phyloP scores from a whole-genome alignment of 2,888 invertebrate species.

The Marronus borbonicus region DNA sequence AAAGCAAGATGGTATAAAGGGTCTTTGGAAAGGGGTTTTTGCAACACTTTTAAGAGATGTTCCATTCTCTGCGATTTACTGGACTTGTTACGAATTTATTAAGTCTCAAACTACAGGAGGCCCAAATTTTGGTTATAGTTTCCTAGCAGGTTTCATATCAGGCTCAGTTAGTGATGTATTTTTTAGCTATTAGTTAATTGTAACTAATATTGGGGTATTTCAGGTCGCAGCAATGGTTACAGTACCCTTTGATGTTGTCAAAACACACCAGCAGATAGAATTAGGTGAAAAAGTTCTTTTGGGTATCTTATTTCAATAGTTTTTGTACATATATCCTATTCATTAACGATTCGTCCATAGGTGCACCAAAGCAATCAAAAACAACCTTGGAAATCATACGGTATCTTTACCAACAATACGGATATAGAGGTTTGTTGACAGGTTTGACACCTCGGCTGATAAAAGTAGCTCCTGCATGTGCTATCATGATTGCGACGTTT shows the following conservation, averaged over 20 bases:
- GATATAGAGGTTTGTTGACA: slow-evolving; percentile 83
- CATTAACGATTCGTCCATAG: neutral
- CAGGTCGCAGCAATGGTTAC: slow-evolving; percentile 93
- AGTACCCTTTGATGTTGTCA: slow-evolving; percentile 98
- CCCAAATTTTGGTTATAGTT: slow-evolving; percentile 81
- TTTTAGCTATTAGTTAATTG: slow-evolving; percentile 22
- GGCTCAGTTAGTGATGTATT: slow-evolving; percentile 79
- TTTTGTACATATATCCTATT: neutral
- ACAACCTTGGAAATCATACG: slow-evolving; percentile 71
- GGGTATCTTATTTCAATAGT: slow-evolving; percentile 69
- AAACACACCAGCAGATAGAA: slow-evolving; percentile 96
- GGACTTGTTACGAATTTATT: slow-evolving; percentile 88
- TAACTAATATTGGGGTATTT: slow-evolving; percentile 48
- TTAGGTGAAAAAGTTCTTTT: slow-evolving; percentile 82
- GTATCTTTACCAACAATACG: slow-evolving; percentile 80
- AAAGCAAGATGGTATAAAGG: slow-evolving; percentile 80
- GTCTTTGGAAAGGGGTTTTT: slow-evolving; percentile 90
- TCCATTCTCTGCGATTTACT: slow-evolving; percentile 93
- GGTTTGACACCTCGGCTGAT: slow-evolving; percentile 92
- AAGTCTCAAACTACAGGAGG: slow-evolving; percentile 76
- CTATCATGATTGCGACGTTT: slow-evolving; percentile 98
- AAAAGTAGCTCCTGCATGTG: slow-evolving; percentile 98
- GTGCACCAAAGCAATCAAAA: slow-evolving; percentile 38
- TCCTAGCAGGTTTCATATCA: slow-evolving; percentile 85
- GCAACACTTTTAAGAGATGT: slow-evolving; percentile 95